phyloP scores from a whole-genome alignment of 1,140 invertebrate genomes.

The Drosophila nigromelanica region DNA sequence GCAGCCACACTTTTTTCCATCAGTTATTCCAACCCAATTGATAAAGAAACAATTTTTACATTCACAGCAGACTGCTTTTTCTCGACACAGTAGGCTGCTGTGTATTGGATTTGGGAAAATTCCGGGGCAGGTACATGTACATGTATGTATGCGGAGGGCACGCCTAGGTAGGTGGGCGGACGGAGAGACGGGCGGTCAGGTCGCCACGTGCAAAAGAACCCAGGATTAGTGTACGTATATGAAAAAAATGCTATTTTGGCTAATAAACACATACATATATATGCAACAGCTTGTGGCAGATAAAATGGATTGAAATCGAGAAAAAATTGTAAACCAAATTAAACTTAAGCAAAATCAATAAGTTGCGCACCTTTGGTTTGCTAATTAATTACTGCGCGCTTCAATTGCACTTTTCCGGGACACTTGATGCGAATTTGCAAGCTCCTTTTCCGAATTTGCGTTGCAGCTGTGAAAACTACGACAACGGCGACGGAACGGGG shows the following conservation, averaged over 20 bases:
- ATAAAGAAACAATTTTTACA: too few relatives aligned
- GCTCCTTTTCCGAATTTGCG: slow-evolving; percentile 75
- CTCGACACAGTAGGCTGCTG: too few relatives aligned
- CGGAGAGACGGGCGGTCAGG: neutral
- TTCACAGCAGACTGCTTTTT: too few relatives aligned
- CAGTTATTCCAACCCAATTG: too few relatives aligned
- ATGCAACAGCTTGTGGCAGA: slow-evolving; percentile 47
- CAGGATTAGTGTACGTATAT: slow-evolving; percentile 16
- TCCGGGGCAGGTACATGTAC: slow-evolving; percentile 18
- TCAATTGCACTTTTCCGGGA: slow-evolving; percentile 9
- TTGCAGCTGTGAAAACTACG: slow-evolving; percentile 73
- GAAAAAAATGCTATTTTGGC: slow-evolving; percentile 2
- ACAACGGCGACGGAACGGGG: slow-evolving; percentile 34
- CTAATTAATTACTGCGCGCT: slow-evolving; percentile 12
- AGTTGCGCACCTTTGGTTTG: slow-evolving; percentile 39
- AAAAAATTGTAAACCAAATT: slow-evolving; percentile 13
- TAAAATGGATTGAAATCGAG: slow-evolving; percentile 11
- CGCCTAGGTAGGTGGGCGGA: slow-evolving; percentile 13
- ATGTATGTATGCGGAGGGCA: slow-evolving; percentile 25
- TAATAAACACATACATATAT: neutral
- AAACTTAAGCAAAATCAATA: slow-evolving; percentile 53
- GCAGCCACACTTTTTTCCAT: too few relatives aligned
- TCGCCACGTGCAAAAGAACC: slow-evolving; percentile 20
- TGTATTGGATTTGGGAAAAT: slow-evolving; percentile 15
- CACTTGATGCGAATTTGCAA: slow-evolving; percentile 29